Evolutionary conservation across 2,888 invertebrate species (phyloP).

Genomic region (Holacanthella duospinosa): DNA sequence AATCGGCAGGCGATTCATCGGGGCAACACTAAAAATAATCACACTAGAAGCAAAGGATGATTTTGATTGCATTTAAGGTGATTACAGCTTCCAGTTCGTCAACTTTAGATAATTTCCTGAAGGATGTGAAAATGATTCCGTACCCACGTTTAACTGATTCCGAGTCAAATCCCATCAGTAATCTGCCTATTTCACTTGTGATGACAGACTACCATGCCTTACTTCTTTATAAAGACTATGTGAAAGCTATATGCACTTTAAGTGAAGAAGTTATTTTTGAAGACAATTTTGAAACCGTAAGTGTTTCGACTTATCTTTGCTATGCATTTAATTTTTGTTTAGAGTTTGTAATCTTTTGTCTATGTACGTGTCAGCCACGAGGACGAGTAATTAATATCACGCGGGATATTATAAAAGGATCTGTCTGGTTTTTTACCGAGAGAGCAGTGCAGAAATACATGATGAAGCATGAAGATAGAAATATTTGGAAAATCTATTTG

Average conservation of each 20-base stretch:
- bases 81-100: slow-evolving; percentile 5
- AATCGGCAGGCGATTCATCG: too few species aligned
- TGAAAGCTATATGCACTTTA: slow-evolving; percentile 72
- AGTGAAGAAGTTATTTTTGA: slow-evolving; percentile 78
- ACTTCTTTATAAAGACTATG: slow-evolving; percentile 67
- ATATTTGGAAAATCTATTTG: slow-evolving; percentile 80
- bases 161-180: slow-evolving; percentile 14
- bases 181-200: slow-evolving; percentile 57
- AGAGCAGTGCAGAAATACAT: slow-evolving; percentile 74
- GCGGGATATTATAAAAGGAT: slow-evolving; percentile 62
- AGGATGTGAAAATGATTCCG: slow-evolving; percentile 24
- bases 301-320: too few species aligned
- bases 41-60: too few species aligned
- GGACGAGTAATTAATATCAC: slow-evolving; percentile 69
- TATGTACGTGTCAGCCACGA: slow-evolving; percentile 46
- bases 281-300: slow-evolving; percentile 45
- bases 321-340: slow-evolving; percentile 11
- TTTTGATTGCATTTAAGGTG: too few species aligned
- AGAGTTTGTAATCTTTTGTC: too few species aligned
- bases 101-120: slow-evolving; percentile 25
- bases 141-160: slow-evolving; percentile 24
- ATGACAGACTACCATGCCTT: slow-evolving; percentile 84
- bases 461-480: slow-evolving; percentile 69
- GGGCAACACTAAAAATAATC: too few species aligned
- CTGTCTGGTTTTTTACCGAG: slow-evolving; percentile 79